Evolutionary conservation across 2,113 vertebrate species (phyloP).

Genomic region (Tetraodon nigroviridis): DNA sequence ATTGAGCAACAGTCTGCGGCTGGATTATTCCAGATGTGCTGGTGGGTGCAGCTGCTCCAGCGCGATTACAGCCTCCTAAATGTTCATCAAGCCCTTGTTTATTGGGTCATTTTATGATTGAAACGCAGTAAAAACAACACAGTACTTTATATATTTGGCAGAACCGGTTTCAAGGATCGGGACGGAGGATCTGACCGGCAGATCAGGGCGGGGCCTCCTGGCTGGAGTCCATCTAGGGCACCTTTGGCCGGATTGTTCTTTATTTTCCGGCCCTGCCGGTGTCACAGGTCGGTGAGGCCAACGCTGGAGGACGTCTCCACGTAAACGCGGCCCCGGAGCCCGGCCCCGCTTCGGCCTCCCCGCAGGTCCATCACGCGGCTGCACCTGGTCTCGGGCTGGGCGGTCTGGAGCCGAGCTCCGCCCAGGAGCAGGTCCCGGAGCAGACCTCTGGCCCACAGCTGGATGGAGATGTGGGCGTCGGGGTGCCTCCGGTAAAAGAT

Average conservation of each 20-base stretch:
- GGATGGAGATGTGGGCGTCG: conserved; percentile 61
- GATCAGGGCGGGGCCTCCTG: conserved; percentile 11
- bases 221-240: too few species aligned
- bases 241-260: not conserved
- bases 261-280: not conserved
- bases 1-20: too few species aligned
- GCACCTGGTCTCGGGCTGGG: conserved; percentile 56
- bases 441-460: conserved; percentile 73
- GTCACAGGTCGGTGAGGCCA: conserved; percentile 73
- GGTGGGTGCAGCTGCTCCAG: too few species aligned
- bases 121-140: too few species aligned
- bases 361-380: conserved; percentile 68
- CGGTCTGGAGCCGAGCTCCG: conserved; percentile 59
- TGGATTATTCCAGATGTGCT: too few species aligned
- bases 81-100: too few species aligned
- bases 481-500: conserved; percentile 78
- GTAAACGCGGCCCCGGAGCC: conserved; percentile 53
- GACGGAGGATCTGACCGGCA: conserved; percentile 27
- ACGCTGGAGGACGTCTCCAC: conserved; percentile 75
- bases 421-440: conserved; percentile 74
- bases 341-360: conserved; percentile 21
- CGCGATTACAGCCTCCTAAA: too few species aligned
- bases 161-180: too few species aligned
- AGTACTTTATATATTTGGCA: too few species aligned
- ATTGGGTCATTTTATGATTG: too few species aligned